phyloP scores from a whole-genome alignment of 1,140 invertebrate genomes.

The Drosophila pruinosa region DNA sequence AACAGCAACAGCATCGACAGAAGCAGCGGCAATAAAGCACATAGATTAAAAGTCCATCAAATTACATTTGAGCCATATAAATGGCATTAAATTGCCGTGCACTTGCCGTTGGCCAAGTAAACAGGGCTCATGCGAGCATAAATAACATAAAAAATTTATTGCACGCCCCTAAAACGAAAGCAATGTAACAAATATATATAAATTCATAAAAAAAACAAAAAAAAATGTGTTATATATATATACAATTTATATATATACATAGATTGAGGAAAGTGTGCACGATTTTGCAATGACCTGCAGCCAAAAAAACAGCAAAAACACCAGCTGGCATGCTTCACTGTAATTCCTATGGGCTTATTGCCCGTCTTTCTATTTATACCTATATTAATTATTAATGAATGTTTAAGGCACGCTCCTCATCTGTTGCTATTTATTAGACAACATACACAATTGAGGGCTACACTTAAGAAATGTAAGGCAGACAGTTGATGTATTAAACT shows the following conservation, averaged over 20 bases:
- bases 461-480: too few relatives aligned
- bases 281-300: slow-evolving; percentile 30
- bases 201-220: slow-evolving; percentile 14
- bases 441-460: too few relatives aligned
- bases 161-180: slow-evolving; percentile 23
- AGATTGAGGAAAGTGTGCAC: slow-evolving; percentile 3
- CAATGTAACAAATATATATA: slow-evolving; percentile 5
- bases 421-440: too few relatives aligned
- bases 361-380: slow-evolving; percentile 13
- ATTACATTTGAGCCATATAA: slow-evolving; percentile 66
- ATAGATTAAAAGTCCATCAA: slow-evolving; percentile 79
- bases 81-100: slow-evolving; percentile 54
- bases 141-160: slow-evolving; percentile 66
- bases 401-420: neutral
- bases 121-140: slow-evolving; percentile 41
- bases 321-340: neutral
- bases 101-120: slow-evolving; percentile 40
- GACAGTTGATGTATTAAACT: neutral
- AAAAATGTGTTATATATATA: neutral
- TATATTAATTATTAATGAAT: slow-evolving; percentile 38
- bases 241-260: neutral
- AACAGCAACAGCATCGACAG: neutral
- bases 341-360: neutral
- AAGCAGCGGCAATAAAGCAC: slow-evolving; percentile 45
- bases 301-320: neutral